Percentiles rank a stretch among this genome's conserved stretches.
phyloP scores from a whole-genome alignment of 2,888 invertebrate species.

The Tinea trinotella region DNA sequence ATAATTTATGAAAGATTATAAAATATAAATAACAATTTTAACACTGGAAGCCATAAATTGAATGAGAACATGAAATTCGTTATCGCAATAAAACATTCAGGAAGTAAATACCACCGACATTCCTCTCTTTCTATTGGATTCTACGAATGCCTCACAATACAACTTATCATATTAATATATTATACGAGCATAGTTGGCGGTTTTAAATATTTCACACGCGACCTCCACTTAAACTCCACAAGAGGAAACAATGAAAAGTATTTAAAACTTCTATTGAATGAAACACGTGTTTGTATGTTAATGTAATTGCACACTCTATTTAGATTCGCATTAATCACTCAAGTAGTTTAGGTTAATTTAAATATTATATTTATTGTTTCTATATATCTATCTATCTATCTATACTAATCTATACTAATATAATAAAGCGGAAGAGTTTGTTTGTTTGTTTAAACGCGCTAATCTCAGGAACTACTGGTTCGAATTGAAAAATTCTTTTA shows the following conservation, averaged over 20 bases:
- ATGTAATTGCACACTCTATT: not conserved
- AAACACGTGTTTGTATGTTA: not conserved
- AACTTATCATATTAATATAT: not conserved
- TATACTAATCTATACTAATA: too few relatives aligned
- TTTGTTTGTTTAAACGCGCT: too few relatives aligned
- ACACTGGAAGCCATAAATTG: not conserved
- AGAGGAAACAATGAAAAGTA: not conserved
- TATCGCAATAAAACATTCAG: constrained; percentile 1
- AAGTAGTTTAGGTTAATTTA: not conserved
- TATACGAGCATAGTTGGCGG: not conserved
- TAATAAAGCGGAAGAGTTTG: too few relatives aligned
- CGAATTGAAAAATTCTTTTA: too few relatives aligned
- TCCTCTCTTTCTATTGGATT: constrained; percentile 2
- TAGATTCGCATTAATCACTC: not conserved
- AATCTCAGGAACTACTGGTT: too few relatives aligned
- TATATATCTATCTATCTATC: too few relatives aligned
- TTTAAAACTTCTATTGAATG: not conserved
- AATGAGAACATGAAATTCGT: not conserved
- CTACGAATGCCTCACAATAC: not conserved
- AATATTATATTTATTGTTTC: too few relatives aligned
- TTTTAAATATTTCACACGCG: not conserved
- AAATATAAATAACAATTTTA: not conserved
- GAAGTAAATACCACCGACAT: not conserved
- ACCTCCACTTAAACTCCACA: not conserved
- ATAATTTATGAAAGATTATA: too few relatives aligned